Conservation (phyloP, 1,140 invertebrate genomes). For the Ostrea edulis region DNA sequence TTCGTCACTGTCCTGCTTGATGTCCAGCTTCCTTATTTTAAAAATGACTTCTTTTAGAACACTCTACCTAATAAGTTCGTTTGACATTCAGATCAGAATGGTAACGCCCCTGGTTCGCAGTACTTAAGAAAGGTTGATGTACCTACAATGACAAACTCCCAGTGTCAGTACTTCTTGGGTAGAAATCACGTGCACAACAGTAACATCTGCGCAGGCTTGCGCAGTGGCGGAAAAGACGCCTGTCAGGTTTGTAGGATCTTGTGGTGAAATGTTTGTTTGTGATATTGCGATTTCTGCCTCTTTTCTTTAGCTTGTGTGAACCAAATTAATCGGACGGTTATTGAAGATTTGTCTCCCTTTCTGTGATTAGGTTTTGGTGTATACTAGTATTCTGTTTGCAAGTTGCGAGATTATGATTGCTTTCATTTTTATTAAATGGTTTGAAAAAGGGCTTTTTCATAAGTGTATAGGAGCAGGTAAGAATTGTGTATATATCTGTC, state of each 20-base stretch:
- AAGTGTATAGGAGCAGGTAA: too few species aligned
- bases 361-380: background rate
- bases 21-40: too few species aligned
- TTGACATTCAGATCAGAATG: constrained; percentile 10
- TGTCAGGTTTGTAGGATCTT: constrained; percentile 64
- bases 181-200: constrained; percentile 65
- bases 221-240: constrained; percentile 78
- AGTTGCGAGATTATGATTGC: background rate
- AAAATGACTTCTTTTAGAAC: too few species aligned
- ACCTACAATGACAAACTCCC: constrained; percentile 62
- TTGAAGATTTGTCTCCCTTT: background rate
- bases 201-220: constrained; percentile 82
- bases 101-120: constrained; percentile 52
- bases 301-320: too few species aligned
- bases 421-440: background rate
- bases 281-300: background rate
- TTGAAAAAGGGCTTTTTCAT: too few species aligned
- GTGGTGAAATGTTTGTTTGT: background rate
- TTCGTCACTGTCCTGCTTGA: too few species aligned
- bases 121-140: constrained; percentile 67
- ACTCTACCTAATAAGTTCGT: background rate
- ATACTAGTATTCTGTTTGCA: background rate
- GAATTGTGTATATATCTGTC: too few species aligned
- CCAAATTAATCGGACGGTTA: too few species aligned
- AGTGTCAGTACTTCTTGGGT: constrained; percentile 64